Percentiles rank a stretch among this genome's conserved stretches.
phyloP scores from a whole-genome alignment of 2,113 vertebrate genomes.

The Zapornia atra region DNA sequence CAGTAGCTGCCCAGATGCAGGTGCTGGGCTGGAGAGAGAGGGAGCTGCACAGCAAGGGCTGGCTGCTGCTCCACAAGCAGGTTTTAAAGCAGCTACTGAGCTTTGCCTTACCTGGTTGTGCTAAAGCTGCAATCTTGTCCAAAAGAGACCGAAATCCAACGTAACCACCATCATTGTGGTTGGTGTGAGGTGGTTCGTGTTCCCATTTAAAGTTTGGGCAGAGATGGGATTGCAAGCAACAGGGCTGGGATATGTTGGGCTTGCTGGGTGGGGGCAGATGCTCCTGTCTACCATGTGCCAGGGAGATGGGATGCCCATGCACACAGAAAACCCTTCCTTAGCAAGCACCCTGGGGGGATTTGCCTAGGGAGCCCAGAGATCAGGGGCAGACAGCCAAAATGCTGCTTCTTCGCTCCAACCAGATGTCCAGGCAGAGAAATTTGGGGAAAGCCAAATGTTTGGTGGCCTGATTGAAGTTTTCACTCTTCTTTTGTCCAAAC shows the following conservation, averaged over 20 bases:
- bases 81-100: not conserved
- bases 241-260: not conserved
- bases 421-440: not conserved
- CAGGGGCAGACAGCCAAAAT: not conserved
- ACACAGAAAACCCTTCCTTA: not conserved
- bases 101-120: not conserved
- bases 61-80: not conserved
- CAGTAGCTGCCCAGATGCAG: not conserved
- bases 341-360: accelerated
- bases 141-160: not conserved
- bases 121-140: not conserved
- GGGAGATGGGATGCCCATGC: too few relatives aligned
- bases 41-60: accelerated
- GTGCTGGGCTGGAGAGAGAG: not conserved
- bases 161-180: too few relatives aligned
- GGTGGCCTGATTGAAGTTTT: not conserved
- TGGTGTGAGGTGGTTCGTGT: not conserved
- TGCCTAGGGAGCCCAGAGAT: not conserved
- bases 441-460: not conserved
- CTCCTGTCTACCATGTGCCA: accelerated
- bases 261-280: not conserved
- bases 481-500: not conserved
- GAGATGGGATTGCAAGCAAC: not conserved
- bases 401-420: not conserved
- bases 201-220: not conserved